phyloP scores from a whole-genome alignment of 2,113 vertebrate genomes.

The Mustela lutreola region DNA sequence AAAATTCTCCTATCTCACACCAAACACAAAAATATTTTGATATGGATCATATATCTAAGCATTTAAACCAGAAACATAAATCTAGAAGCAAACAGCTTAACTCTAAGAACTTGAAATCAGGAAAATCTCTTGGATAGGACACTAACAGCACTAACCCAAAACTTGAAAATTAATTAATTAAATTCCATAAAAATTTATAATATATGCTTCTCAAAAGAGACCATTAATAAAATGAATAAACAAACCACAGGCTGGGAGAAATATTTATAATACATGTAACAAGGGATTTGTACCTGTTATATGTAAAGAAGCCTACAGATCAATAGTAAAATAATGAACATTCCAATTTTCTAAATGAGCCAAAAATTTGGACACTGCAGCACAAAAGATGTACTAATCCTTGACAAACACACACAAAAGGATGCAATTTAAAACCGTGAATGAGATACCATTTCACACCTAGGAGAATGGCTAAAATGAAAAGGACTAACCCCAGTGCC shows the following conservation, averaged over 20 bases:
- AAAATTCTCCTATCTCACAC: not conserved
- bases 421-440: no score
- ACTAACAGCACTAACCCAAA: not conserved
- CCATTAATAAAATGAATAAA: not conserved
- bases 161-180: not conserved
- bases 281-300: not conserved
- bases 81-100: not conserved
- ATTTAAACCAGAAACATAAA: not conserved
- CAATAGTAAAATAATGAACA: not conserved
- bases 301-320: not conserved
- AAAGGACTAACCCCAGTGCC: not conserved
- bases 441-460: not conserved
- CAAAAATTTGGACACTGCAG: not conserved
- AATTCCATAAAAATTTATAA: not conserved
- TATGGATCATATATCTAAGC: not conserved
- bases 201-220: not conserved
- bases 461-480: not conserved
- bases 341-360: not conserved
- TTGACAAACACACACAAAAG: not conserved
- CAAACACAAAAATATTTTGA: conserved; percentile 17
- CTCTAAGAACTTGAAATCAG: not conserved
- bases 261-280: not conserved
- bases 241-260: not conserved
- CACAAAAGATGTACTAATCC: not conserved
- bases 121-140: not conserved